These are phyloP conservation scores for Acanthis flammea DNA, from an alignment of 2,797 vertebrate genomes.

Conservation along the genomic window DNA sequence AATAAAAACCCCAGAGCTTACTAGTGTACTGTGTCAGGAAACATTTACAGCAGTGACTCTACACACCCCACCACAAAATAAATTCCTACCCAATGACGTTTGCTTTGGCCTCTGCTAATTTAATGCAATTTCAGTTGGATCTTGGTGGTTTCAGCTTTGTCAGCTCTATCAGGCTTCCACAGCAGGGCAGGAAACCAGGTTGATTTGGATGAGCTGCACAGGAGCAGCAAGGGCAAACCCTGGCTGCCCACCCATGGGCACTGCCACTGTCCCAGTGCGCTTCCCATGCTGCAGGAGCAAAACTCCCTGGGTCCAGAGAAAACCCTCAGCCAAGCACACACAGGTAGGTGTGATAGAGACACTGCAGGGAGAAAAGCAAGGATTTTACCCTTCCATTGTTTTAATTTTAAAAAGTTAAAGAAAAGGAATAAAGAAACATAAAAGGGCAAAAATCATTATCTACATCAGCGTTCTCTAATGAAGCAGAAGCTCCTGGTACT, in stretches of 20 bases:
- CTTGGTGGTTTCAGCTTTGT: background rate
- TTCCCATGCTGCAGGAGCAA: background rate
- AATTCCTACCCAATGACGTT: constrained; percentile 21
- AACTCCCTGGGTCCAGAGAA: background rate
- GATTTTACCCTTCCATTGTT: background rate
- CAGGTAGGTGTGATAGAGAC: fast-evolving
- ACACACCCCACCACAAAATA: constrained; percentile 14
- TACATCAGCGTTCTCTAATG: fast-evolving
- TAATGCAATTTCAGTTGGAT: background rate
- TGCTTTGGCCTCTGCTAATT: background rate
- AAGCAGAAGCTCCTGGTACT: background rate
- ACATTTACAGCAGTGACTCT: constrained; percentile 12
- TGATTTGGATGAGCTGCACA: background rate
- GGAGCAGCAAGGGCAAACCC: background rate
- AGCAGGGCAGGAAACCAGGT: background rate
- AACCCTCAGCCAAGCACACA: background rate
- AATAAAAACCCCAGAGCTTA: background rate
- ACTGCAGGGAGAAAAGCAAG: background rate
- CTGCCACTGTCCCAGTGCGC: fast-evolving
- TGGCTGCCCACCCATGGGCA: background rate
- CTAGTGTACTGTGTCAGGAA: background rate
- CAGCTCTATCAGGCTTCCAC: background rate
- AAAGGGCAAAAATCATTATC: background rate
- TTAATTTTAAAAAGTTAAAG: background rate
- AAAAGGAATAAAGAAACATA: background rate